Percentiles rank a stretch among this genome's conserved stretches.
Evolutionary conservation across 2,113 vertebrate genomes (phyloP).

Genomic region (Loxodonta africana): DNA sequence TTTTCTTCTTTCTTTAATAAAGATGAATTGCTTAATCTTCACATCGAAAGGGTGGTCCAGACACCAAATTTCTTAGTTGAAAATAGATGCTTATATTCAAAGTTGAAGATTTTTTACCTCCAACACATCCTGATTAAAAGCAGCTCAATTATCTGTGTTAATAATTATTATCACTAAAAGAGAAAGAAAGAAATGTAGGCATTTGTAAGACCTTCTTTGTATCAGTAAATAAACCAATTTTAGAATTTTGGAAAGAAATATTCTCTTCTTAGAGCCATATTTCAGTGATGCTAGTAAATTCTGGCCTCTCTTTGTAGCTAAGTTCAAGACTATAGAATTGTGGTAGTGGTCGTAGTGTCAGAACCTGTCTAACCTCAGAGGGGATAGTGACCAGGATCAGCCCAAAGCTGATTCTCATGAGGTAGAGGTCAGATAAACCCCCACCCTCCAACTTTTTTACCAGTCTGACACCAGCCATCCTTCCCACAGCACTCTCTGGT

Average conservation of each 20-base stretch:
- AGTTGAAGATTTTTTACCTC: neutral
- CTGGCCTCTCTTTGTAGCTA: neutral
- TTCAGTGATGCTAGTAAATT: neutral
- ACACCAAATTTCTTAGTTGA: neutral
- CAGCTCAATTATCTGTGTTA: neutral
- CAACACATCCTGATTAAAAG: neutral
- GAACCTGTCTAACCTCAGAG: no score
- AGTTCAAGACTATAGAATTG: no score
- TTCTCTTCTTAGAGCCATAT: neutral
- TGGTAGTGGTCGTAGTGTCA: no score
- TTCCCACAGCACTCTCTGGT: no score
- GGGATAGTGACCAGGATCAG: no score
- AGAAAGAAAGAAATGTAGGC: neutral
- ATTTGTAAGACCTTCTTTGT: neutral
- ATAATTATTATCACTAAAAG: neutral
- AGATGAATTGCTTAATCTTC: slow-evolving; percentile 27
- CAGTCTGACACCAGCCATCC: no score
- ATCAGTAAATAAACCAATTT: neutral
- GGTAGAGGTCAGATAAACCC: no score
- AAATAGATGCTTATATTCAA: neutral
- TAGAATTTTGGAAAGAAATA: slow-evolving; percentile 5
- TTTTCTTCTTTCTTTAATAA: neutral
- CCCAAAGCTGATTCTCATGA: no score
- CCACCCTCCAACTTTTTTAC: no score
- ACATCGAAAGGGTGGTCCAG: neutral